A percentile compares a stretch with the other conserved stretches of the same genome.
These are phyloP conservation scores for Drosophila obscura DNA, from an alignment of 1,140 invertebrate species.

Conservation along the genomic window DNA sequence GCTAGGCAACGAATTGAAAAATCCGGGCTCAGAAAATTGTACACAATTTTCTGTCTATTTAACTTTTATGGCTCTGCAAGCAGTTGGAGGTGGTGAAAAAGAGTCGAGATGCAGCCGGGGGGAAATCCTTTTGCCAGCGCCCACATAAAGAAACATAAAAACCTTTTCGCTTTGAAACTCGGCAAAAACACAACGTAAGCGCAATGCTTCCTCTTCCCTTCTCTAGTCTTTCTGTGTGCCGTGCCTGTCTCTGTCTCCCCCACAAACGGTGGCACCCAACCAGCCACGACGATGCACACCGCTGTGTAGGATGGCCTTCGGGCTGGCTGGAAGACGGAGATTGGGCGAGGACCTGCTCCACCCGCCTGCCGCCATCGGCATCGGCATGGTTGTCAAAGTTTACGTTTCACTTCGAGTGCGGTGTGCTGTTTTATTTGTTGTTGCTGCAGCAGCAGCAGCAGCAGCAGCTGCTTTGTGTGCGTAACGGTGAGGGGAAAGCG, in stretches of 20 bases:
- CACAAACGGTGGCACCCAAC: neutral
- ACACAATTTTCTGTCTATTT: constrained; percentile 72
- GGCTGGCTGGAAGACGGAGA: constrained; percentile 6
- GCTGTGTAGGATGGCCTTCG: constrained; percentile 6
- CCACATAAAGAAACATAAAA: constrained; percentile 80
- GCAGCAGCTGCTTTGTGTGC: constrained; percentile 33
- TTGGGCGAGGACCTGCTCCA: neutral
- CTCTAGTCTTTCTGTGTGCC: neutral
- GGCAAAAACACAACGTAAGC: constrained; percentile 34
- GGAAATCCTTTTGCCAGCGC: constrained; percentile 63
- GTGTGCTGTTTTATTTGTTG: constrained; percentile 59
- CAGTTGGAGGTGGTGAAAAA: constrained; percentile 16
- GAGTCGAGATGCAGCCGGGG: constrained; percentile 25
- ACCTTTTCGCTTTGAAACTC: constrained; percentile 73
- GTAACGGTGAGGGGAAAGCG: constrained; percentile 20
- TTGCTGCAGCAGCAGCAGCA: constrained; percentile 20
- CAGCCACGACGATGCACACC: neutral
- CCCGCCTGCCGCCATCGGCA: constrained; percentile 1
- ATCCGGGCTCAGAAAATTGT: constrained; percentile 67
- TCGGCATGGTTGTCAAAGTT: constrained; percentile 73
- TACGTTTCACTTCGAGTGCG: constrained; percentile 77
- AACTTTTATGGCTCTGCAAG: constrained; percentile 25
- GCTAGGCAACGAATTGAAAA: constrained; percentile 77
- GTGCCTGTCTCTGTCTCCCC: constrained; percentile 8
- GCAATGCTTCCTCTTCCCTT: constrained; percentile 19